Base-by-base conservation (phyloP, 2,888 invertebrate species). In the Aporophyla nigra region DNA sequence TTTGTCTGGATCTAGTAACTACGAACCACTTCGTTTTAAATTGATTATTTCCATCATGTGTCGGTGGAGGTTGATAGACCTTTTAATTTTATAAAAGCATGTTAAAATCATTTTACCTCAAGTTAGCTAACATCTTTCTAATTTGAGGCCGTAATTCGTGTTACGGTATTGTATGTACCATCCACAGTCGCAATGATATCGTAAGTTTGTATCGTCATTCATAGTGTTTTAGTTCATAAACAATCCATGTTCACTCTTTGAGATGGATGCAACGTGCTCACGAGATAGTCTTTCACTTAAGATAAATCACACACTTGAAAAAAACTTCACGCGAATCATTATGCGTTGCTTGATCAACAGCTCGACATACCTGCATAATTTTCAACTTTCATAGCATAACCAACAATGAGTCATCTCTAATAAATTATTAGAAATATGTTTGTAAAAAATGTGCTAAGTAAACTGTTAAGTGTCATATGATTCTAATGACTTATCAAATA, bases 131-230 rank as follows among this genome's bases (percentile, higher is more conserved):
- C 76, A 82, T 78, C 74, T 80, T 76, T 63, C 62, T 75, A 85
- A 90, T 91, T 91, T 92, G 90, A 86, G 86, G 87, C 90, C 91
- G 91, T 93, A 92, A 91, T 83, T 77, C 10, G 43, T 54, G 84
- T 91, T 92, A 93, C 88, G 92, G 91, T 88, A 56, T 83, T 86
- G 74, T 71, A 74, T 80, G 83, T 77, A 79, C 63, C 65, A 73
- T 84, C 83, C 89, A 91, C 88, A 74, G 49, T 82, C 87, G 86
- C 88, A 87, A 87, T 82, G 76, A 74, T 78, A 79, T 79, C 53
- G 74, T 83, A 76, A 81, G 76, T 63, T 83, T 74, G 74, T 82
- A 86, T 85, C 65, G 77, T 80, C 76, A 83, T 87, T 43, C 73
- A 81, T 78, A 76, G 78, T 78, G 67, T 84, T 86, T 85, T 83